Conservation (phyloP, 2,888 invertebrate species). For the Tanaodytes sp. region DNA sequence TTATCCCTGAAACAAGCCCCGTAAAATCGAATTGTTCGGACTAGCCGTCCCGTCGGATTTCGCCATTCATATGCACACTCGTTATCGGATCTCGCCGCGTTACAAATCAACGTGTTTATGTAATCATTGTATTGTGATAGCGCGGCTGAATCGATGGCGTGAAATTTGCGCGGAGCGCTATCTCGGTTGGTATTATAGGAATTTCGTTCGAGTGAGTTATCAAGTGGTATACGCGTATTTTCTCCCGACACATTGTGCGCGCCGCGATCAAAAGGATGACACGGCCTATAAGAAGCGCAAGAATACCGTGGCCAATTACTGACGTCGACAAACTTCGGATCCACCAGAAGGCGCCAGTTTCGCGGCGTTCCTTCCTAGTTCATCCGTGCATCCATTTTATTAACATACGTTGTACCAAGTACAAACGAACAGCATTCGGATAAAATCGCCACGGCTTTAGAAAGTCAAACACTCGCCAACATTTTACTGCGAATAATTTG, state of each 20-base stretch:
- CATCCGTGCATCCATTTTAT: too few species aligned
- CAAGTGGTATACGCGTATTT: conserved; percentile 34
- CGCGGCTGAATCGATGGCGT: conserved; percentile 12
- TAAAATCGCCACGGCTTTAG: too few species aligned
- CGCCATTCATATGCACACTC: too few species aligned
- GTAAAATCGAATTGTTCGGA: too few species aligned
- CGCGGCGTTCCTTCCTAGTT: too few species aligned
- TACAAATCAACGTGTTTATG: conserved; percentile 3
- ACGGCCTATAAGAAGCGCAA: conserved; percentile 27
- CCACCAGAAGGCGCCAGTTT: conserved; percentile 15
- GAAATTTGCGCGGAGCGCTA: conserved; percentile 13
- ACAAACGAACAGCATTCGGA: too few species aligned
- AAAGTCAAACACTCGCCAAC: too few species aligned
- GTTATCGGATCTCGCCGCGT: not conserved
- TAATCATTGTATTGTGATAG: not conserved
- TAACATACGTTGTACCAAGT: too few species aligned
- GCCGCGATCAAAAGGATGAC: conserved; percentile 23
- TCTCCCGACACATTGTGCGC: conserved; percentile 28
- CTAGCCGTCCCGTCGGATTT: too few species aligned
- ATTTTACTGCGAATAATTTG: too few species aligned
- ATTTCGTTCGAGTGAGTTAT: conserved; percentile 32
- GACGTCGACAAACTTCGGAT: not conserved
- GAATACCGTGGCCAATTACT: conserved; percentile 26
- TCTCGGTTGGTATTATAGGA: conserved; percentile 35
- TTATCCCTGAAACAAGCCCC: too few species aligned